Evolutionary conservation across 1,140 invertebrate genomes (phyloP).

Genomic region (Globodera rostochiensis): DNA sequence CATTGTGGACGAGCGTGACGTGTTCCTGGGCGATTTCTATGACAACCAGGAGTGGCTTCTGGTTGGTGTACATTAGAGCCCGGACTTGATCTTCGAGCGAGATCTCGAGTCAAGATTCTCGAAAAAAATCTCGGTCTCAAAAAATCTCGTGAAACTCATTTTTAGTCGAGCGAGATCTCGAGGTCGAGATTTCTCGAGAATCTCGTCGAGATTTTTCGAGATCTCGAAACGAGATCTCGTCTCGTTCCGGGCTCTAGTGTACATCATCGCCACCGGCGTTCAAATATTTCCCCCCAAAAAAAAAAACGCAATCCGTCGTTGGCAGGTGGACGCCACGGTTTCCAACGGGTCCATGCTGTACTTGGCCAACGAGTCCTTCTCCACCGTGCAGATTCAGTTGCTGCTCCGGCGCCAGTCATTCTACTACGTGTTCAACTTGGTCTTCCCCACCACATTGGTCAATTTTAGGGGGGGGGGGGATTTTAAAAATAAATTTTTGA

Average conservation of each 20-base stretch:
- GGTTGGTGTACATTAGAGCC: conserved; percentile 8
- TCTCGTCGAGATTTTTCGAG: too few relatives aligned
- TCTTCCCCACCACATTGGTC: conserved; percentile 64
- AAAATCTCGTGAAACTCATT: too few relatives aligned
- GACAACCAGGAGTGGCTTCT: conserved; percentile 65
- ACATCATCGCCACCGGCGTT: too few relatives aligned
- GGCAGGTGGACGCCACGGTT: conserved; percentile 53
- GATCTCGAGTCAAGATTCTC: too few relatives aligned
- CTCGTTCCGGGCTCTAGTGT: too few relatives aligned
- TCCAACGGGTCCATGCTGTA: conserved; percentile 58
- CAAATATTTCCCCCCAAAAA: too few relatives aligned
- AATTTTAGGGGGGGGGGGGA: background rate
- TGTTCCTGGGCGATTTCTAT: conserved; percentile 63
- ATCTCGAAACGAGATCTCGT: too few relatives aligned
- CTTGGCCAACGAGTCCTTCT: conserved; percentile 60
- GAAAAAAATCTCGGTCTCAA: too few relatives aligned
- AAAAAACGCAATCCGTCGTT: background rate
- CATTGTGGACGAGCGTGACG: conserved; percentile 59
- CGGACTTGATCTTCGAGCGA: too few relatives aligned
- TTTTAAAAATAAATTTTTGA: background rate
- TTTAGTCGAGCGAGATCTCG: too few relatives aligned
- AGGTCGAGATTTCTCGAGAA: too few relatives aligned
- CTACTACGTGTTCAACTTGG: conserved; percentile 65
- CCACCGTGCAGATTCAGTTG: conserved; percentile 58
- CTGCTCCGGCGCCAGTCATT: conserved; percentile 58